Evolutionary conservation across 2,888 invertebrate genomes (phyloP).

Genomic region (Synanthedon vespiformis): DNA sequence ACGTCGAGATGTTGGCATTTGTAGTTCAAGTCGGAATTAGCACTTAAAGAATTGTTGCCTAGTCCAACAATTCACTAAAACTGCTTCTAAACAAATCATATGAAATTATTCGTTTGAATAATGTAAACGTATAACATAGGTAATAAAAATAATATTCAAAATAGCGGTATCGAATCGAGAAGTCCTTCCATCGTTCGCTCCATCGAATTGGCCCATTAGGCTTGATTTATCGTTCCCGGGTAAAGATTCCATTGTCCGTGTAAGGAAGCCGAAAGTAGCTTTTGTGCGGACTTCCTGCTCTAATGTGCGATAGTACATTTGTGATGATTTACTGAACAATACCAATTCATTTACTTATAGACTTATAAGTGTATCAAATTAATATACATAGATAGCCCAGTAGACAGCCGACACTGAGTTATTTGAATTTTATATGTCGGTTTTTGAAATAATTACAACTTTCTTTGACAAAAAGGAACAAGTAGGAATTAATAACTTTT

Average conservation of each 20-base stretch:
- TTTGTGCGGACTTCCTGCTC: neutral
- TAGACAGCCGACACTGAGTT: no score
- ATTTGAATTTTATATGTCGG: no score
- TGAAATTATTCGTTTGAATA: neutral
- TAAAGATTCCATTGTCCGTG: conserved; percentile 12
- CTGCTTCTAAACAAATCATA: neutral
- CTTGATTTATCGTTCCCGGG: conserved; percentile 17
- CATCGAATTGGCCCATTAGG: conserved; percentile 16
- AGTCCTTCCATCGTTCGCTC: conserved; percentile 6
- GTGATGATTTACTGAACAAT: conserved; percentile 11
- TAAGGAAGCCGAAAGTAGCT: neutral
- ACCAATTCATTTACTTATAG: neutral
- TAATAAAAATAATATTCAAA: conserved; percentile 14
- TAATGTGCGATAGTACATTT: conserved; percentile 9
- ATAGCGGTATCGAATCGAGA: conserved; percentile 8
- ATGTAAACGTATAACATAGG: conserved; percentile 3
- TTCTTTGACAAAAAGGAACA: no score
- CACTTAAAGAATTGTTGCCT: no score
- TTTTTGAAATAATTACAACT: no score
- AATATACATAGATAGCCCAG: no score
- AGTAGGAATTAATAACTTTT: no score
- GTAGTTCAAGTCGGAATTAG: no score
- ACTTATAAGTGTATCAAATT: no score
- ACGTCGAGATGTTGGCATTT: no score
- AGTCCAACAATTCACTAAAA: neutral